phyloP scores from a whole-genome alignment of 2,113 vertebrate genomes.

The Callocephalon fimbriatum region DNA sequence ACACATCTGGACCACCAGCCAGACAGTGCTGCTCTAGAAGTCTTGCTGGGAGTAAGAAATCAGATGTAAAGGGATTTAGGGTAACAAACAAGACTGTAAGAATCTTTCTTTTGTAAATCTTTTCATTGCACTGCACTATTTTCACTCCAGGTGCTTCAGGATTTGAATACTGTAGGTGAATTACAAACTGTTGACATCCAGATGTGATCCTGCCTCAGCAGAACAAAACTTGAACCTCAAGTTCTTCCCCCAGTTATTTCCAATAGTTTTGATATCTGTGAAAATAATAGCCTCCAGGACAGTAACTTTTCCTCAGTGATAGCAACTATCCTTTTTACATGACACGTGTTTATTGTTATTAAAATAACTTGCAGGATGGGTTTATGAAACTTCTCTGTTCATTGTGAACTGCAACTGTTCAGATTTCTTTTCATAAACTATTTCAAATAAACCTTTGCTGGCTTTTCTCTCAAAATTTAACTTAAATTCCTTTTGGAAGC shows the following conservation, averaged over 20 bases:
- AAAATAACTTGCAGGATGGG: background rate
- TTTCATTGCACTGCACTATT: background rate
- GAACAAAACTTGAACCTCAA: background rate
- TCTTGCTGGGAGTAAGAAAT: conserved; percentile 24
- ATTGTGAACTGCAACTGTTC: background rate
- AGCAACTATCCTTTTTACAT: background rate
- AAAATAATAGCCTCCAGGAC: background rate
- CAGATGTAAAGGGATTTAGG: background rate
- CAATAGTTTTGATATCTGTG: rapidly evolving
- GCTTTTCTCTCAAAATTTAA: background rate
- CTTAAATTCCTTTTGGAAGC: background rate
- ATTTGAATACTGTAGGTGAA: background rate
- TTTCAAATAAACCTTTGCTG: background rate
- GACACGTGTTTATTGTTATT: background rate
- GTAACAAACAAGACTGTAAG: background rate
- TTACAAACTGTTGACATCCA: background rate
- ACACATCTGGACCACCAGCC: background rate
- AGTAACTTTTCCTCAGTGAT: background rate
- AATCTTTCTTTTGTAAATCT: background rate
- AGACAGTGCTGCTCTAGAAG: background rate
- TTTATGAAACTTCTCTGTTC: background rate
- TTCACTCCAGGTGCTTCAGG: background rate
- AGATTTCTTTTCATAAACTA: background rate
- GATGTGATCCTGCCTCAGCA: background rate
- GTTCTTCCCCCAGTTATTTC: background rate